These are phyloP conservation scores for Drosophila seclusa DNA, from an alignment of 2,888 invertebrate genomes.

Conservation along the genomic window DNA sequence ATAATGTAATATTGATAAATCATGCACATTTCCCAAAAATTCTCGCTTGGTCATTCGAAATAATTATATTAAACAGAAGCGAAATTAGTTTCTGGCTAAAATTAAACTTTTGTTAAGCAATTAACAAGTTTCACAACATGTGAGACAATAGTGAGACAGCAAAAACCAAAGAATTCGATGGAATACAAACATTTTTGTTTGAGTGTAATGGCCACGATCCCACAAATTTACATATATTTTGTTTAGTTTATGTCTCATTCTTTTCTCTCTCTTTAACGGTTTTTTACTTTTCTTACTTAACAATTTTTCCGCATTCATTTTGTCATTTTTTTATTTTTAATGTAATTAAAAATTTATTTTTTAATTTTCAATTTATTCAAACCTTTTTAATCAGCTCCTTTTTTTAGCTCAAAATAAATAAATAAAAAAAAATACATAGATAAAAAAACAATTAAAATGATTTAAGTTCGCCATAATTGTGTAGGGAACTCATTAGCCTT, in stretches of 20 bases:
- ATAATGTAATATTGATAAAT: constrained; percentile 5
- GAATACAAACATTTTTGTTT: background rate
- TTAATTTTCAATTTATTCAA: background rate
- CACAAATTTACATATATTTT: background rate
- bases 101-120: background rate
- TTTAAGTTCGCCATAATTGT: background rate
- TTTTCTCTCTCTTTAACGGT: background rate
- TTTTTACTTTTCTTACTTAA: background rate
- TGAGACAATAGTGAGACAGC: too few relatives aligned
- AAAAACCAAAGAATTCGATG: background rate
- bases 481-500: constrained; percentile 1
- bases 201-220: constrained; percentile 14
- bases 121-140: background rate
- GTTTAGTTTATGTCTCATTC: background rate
- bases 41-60: background rate
- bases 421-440: background rate
- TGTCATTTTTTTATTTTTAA: background rate
- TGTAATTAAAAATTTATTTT: background rate
- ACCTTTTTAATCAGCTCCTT: background rate
- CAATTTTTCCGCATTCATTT: background rate
- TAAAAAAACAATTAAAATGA: background rate
- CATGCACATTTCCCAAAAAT: background rate
- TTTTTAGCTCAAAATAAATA: background rate
- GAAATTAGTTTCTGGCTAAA: background rate
- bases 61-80: background rate